Conservation (phyloP, 2,113 vertebrate genomes). For the Kryptolebias marmoratus region DNA sequence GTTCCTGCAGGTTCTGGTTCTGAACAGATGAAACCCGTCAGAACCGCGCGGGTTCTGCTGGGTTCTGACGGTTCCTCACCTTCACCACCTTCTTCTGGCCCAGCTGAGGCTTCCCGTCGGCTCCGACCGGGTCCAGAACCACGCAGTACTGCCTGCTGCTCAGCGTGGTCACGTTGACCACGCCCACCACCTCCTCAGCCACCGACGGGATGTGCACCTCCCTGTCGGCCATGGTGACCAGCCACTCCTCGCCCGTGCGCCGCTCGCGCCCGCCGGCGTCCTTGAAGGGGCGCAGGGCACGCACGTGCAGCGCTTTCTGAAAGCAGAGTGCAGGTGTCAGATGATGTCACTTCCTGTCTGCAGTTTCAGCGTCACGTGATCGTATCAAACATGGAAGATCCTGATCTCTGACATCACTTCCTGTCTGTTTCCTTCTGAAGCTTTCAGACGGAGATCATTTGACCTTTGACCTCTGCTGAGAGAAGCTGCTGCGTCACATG, state of each 20-base stretch:
- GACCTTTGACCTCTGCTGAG: too few relatives aligned
- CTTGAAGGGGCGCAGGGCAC: conserved; percentile 83
- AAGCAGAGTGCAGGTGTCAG: not conserved
- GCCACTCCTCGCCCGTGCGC: conserved; percentile 91
- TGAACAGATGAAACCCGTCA: too few relatives aligned
- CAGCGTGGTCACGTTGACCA: conserved; percentile 87
- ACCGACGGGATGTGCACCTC: conserved; percentile 90
- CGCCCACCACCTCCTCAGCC: conserved; percentile 86
- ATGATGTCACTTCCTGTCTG: not conserved
- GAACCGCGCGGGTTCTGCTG: too few relatives aligned
- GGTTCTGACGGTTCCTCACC: conserved; percentile 67
- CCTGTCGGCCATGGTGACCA: conserved; percentile 84
- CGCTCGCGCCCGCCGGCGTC: conserved; percentile 76
- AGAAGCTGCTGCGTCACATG: too few relatives aligned
- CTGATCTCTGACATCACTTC: too few relatives aligned
- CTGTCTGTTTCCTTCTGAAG: too few relatives aligned
- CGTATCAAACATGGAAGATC: too few relatives aligned
- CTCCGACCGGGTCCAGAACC: conserved; percentile 85
- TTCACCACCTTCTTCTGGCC: conserved; percentile 90
- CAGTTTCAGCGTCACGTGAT: too few relatives aligned
- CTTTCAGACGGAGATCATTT: too few relatives aligned
- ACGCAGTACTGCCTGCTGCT: conserved; percentile 88
- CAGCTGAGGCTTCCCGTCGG: conserved; percentile 87
- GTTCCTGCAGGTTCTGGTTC: too few relatives aligned
- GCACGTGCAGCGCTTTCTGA: conserved; percentile 89